Percentiles rank a stretch among this genome's conserved stretches.
These are phyloP conservation scores for Lagopus muta DNA, from an alignment of 2,113 vertebrate genomes.

Conservation along the genomic window DNA sequence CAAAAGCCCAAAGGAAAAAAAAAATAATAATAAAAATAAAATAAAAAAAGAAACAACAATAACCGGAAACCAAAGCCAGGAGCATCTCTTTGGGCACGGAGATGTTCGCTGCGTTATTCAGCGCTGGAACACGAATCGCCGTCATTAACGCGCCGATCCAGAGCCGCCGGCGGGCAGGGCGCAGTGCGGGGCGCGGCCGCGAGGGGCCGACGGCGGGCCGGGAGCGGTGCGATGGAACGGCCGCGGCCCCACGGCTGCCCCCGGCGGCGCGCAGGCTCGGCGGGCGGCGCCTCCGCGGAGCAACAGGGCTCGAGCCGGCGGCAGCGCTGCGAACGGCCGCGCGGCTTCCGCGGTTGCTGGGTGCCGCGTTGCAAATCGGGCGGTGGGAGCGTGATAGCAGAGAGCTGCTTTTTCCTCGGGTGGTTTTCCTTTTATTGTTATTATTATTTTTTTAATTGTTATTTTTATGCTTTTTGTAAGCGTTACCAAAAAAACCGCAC, in stretches of 20 bases:
- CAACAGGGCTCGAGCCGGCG: constrained; percentile 35
- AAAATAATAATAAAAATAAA: no score
- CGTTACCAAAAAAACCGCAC: neutral
- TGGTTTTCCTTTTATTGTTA: neutral
- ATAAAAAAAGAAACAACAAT: neutral
- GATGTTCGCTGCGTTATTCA: constrained; percentile 40
- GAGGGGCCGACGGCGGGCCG: constrained; percentile 79
- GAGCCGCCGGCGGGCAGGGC: neutral
- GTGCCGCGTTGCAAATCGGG: accelerated
- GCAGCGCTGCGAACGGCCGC: neutral
- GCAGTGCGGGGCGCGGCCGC: constrained; percentile 76
- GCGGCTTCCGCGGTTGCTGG: neutral
- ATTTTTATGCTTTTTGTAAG: neutral
- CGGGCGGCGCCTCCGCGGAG: constrained; percentile 73
- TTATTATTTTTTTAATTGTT: neutral
- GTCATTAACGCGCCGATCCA: constrained; percentile 29
- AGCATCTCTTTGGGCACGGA: neutral
- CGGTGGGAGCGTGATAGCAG: neutral
- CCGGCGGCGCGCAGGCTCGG: constrained; percentile 73
- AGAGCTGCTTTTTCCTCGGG: neutral
- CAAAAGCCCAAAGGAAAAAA: neutral
- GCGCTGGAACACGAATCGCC: constrained; percentile 29
- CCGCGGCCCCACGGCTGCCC: constrained; percentile 51
- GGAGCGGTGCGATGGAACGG: constrained; percentile 57
- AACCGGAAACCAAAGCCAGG: neutral